Evolutionary conservation across 2,113 vertebrate species (phyloP).

Genomic region (Bungarus multicinctus): DNA sequence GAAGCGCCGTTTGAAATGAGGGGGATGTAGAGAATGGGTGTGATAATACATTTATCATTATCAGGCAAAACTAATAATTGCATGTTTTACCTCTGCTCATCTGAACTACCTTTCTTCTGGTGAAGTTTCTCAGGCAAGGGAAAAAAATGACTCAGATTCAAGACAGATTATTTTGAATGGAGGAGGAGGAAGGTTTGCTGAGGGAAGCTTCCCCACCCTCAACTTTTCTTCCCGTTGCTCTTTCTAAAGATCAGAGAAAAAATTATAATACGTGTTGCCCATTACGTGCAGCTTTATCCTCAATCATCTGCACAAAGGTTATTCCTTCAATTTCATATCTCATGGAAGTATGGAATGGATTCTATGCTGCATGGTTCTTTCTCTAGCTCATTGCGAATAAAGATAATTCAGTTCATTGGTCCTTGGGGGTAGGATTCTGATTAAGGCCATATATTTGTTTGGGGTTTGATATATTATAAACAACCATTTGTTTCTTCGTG

Average conservation of each 20-base stretch:
- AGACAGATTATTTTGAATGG: background rate
- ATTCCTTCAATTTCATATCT: background rate
- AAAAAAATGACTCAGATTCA: background rate
- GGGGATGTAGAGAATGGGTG: background rate
- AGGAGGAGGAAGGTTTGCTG: background rate
- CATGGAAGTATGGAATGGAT: background rate
- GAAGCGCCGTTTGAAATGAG: background rate
- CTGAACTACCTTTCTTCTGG: background rate
- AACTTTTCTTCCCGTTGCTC: background rate
- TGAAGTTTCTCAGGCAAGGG: background rate
- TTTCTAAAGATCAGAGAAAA: background rate
- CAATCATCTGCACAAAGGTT: background rate
- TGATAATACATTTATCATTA: background rate
- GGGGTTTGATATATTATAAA: background rate
- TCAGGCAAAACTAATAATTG: background rate
- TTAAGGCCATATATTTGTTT: constrained; percentile 12
- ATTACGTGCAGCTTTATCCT: background rate
- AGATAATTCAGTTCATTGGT: background rate
- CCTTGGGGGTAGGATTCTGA: background rate
- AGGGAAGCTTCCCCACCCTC: background rate
- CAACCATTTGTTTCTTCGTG: background rate
- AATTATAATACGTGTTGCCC: background rate
- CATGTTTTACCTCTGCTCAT: background rate
- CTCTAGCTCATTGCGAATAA: background rate
- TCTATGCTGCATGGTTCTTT: background rate